Base-by-base conservation (phyloP, 1,140 invertebrate genomes). In the Hypothenemus hampei region DNA sequence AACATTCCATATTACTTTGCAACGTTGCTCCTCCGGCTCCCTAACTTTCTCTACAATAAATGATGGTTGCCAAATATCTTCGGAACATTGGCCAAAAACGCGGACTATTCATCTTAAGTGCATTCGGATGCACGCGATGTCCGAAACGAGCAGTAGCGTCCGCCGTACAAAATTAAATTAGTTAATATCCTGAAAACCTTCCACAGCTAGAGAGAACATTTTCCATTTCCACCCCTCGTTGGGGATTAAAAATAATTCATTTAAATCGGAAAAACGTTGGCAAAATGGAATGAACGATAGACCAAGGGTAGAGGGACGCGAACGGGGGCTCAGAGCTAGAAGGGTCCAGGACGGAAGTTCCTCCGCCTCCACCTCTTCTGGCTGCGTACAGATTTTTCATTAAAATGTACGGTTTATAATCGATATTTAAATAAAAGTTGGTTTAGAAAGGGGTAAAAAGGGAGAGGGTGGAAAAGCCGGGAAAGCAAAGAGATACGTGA, bases 391-490 rank as follows among this genome's bases (percentile, higher is more conserved):
- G 53, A 56, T 56, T 56, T 56, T 56, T 56, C 59, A 61, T 61
- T 61, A 61, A 61, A 61, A 57, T 57, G 49, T 61, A 61, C 59
- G 45, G 56, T 52, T 61, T 57, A 53, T 61, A 61, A 61, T 61
- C 59, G 59, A 61, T 61, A 56, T 61, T 61, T 61, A 57, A 53
- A 61, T 61, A 61, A 61, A 61, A 61, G 59, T 61, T 61, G 51
- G 59, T 57, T n/a, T 61, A 61, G 47, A 57, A 56, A 52, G 44
- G 47, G 53, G 53, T 53, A 49, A 60, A 60, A 60, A 61, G 55
- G 59, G n/a, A n/a, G n/a, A n/a, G n/a, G 59, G 59, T 40, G 50
- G 54, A 56, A 57, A 60, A 54, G 48, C 53, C 53, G 44, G 53
- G 53, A 56, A 56, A 56, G 53, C 53, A 56, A 56, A 56, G 53